Evolutionary conservation across 2,797 vertebrate genomes (phyloP).

Genomic region (Chromis chromis): DNA sequence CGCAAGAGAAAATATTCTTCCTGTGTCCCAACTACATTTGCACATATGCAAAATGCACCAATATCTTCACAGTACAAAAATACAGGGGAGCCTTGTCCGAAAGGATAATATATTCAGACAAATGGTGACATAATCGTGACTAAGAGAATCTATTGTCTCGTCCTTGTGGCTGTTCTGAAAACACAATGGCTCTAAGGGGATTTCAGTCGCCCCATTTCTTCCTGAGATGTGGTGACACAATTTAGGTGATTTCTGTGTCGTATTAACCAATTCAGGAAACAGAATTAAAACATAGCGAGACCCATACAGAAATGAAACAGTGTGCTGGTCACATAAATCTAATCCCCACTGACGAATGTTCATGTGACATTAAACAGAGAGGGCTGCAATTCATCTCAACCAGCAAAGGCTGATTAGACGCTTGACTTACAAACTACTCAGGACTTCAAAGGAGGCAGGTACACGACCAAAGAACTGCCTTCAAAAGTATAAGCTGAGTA

Average conservation of each 20-base stretch:
- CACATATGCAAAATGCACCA: neutral
- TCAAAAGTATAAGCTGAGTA: constrained; percentile 51
- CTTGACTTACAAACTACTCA: constrained; percentile 37
- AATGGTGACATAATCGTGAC: neutral
- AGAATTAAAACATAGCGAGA: no score
- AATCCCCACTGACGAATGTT: constrained; percentile 11
- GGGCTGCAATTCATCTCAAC: constrained; percentile 32
- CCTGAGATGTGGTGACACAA: neutral
- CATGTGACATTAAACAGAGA: constrained; percentile 13
- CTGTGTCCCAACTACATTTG: no score
- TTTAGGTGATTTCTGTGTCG: neutral
- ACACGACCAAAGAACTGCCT: constrained; percentile 49
- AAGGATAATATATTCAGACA: neutral
- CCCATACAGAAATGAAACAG: neutral
- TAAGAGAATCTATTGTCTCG: neutral
- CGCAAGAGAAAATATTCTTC: no score
- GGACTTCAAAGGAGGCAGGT: constrained; percentile 61
- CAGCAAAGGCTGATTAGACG: constrained; percentile 22
- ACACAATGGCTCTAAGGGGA: neutral
- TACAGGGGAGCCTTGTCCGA: neutral
- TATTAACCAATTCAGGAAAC: neutral
- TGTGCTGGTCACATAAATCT: constrained; percentile 5
- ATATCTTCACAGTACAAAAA: no score
- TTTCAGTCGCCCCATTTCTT: constrained; percentile 16
- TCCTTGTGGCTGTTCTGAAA: constrained; percentile 6